These are phyloP conservation scores for Bambusicola thoracicus DNA, from an alignment of 2,113 vertebrate species.

Conservation along the genomic window DNA sequence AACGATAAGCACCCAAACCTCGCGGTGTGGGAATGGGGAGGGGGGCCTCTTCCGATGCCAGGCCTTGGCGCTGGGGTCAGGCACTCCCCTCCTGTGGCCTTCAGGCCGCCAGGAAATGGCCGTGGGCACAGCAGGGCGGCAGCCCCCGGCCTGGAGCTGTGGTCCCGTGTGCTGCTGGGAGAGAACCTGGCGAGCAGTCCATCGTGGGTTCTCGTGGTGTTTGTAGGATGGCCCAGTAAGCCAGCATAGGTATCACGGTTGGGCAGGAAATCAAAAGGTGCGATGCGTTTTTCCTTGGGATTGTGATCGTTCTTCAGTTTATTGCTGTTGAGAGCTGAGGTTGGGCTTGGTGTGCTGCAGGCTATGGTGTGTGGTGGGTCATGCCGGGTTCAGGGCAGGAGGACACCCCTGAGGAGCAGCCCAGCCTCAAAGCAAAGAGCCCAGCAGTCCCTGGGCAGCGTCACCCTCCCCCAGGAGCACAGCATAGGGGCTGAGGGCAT, in stretches of 20 bases:
- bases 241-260: neutral
- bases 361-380: neutral
- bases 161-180: too few species aligned
- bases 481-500: neutral
- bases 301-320: neutral
- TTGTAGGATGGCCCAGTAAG: neutral
- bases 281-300: accelerated
- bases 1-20: neutral
- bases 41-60: neutral
- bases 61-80: neutral
- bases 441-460: neutral
- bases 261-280: neutral
- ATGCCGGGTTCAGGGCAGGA: neutral
- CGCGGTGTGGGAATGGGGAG: too few species aligned
- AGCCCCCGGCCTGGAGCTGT: too few species aligned
- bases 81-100: neutral
- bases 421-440: neutral
- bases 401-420: neutral
- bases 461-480: too few species aligned
- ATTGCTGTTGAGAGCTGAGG: neutral
- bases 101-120: neutral
- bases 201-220: too few species aligned
- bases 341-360: neutral
- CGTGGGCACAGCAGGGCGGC: too few species aligned
- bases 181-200: too few species aligned